Evolutionary conservation across 37 sponge, comb jelly and placozoan species (phyloP), one percentile per base, ranked within the genome.

Genomic region (Mnemiopsis leidyi): DNA sequence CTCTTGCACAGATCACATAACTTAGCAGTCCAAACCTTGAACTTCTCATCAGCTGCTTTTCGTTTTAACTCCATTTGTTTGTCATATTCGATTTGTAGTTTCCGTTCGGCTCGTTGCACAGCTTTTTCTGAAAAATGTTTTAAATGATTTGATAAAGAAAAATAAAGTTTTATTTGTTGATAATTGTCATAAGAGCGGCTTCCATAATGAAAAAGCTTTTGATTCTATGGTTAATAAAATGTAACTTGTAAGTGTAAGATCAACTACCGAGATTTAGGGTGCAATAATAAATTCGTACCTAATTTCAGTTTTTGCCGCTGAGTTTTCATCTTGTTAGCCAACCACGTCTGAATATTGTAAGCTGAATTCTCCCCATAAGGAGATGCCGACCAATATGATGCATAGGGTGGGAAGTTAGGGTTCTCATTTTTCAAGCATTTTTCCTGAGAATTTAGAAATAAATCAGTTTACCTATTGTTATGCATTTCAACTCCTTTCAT

Each of bases 271-370:
- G n/a, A n/a, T n/a, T n/a, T n/a, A n/a, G n/a, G n/a, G n/a, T 61
- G 18, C 18, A n/a, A 7, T 5, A n/a, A 26, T 73, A 73, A 24
- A 21, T 29, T 36, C 48, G 0, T 32, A 85, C 90, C 90, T 32
- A 85, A 16, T 85, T 85, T 85, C 2, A 85, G 29, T 40, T 85
- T 85, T 32, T 85, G 38, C 35, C 61, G 33, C 30, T 85, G 90
- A 23, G 32, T n/a, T 29, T 85, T 85, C 40, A 85, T 40, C 36
- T 85, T 85, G 0, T 32, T 7, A 29, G 90, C 40, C 9, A 85
- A 25, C 90, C 90, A 85, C 9, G 23, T 85, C 90, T 85, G 90
- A 28, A 85, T 85, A 26, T 85, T 85, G 36, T 85, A 85, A 38
- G 90, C 5, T 3, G 25, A 23, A 23, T 38, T 25, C 24, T 85